Percentiles rank a stretch among this genome's conserved stretches.
These are phyloP conservation scores for Toxostoma redivivum DNA, from an alignment of 2,113 vertebrate species.

Conservation along the genomic window DNA sequence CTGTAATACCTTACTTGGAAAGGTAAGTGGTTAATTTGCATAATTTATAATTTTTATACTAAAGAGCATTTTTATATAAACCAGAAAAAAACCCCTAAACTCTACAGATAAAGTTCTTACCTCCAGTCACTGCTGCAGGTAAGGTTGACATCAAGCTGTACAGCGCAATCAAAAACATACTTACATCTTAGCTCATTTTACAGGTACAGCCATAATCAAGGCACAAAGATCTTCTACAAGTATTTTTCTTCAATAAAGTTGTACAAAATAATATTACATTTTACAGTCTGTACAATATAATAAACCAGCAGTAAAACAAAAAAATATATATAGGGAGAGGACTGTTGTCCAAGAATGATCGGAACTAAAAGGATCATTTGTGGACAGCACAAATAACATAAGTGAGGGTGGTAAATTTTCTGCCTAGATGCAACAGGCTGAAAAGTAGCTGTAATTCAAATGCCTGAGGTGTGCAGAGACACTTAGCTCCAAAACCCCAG, in stretches of 20 bases:
- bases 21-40: constrained; percentile 89
- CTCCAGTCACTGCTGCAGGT: constrained; percentile 84
- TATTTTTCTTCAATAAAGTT: constrained; percentile 96
- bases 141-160: constrained; percentile 92
- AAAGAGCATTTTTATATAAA: constrained; percentile 90
- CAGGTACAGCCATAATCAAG: constrained; percentile 96
- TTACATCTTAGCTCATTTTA: constrained; percentile 96
- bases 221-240: constrained; percentile 97
- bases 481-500: constrained; percentile 62
- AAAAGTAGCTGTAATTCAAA: constrained; percentile 75
- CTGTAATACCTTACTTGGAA: constrained; percentile 70
- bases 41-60: constrained; percentile 90
- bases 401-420: constrained; percentile 75
- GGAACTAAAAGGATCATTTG: constrained; percentile 77
- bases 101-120: constrained; percentile 86
- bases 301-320: constrained; percentile 87
- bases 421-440: constrained; percentile 68
- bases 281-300: constrained; percentile 96
- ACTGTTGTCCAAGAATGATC: constrained; percentile 70
- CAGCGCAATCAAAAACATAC: constrained; percentile 91
- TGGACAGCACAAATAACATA: constrained; percentile 77
- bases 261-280: constrained; percentile 99
- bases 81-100: constrained; percentile 84
- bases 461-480: constrained; percentile 80
- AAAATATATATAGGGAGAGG: constrained; percentile 71